Evolutionary conservation across 2,888 invertebrate species (phyloP).

Genomic region (Heliconius sara): DNA sequence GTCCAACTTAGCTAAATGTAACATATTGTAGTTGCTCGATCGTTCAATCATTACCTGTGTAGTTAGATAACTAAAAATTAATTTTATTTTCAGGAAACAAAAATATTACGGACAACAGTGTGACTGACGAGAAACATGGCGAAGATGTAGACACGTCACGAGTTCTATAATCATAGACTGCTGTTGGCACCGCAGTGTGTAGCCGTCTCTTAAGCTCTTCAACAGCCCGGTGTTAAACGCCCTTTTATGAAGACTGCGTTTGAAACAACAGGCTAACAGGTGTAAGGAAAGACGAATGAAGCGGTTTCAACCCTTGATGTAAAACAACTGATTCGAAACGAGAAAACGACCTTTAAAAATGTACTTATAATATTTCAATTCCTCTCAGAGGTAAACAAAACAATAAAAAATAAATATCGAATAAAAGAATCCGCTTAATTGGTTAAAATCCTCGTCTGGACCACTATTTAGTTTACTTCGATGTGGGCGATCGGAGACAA

Average conservation of each 20-base stretch:
- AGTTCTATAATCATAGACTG: constrained; percentile 70
- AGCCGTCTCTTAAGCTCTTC: constrained; percentile 53
- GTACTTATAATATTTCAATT: not conserved
- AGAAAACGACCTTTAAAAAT: constrained; percentile 12
- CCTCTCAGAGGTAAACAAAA: not conserved
- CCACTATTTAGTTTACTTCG: constrained; percentile 7
- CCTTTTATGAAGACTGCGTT: constrained; percentile 37
- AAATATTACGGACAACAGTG: constrained; percentile 78
- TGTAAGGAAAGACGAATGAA: constrained; percentile 27
- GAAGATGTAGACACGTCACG: constrained; percentile 61
- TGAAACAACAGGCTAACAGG: constrained; percentile 25
- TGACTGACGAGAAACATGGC: constrained; percentile 63
- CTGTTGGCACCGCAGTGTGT: constrained; percentile 50
- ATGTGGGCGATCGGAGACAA: constrained; percentile 20
- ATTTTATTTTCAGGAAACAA: constrained; percentile 65
- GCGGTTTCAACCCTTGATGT: constrained; percentile 6
- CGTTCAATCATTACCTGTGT: not conserved
- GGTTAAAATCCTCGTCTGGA: not conserved
- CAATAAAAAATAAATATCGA: not conserved
- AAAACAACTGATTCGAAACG: constrained; percentile 11
- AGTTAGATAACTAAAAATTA: not conserved
- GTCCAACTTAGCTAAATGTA: too few species aligned
- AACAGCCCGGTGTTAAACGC: constrained; percentile 33
- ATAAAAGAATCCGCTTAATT: not conserved
- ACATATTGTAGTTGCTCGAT: not conserved